Base-by-base conservation (phyloP, 2,888 invertebrate species). In the Leptinotarsa rubiginosa region DNA sequence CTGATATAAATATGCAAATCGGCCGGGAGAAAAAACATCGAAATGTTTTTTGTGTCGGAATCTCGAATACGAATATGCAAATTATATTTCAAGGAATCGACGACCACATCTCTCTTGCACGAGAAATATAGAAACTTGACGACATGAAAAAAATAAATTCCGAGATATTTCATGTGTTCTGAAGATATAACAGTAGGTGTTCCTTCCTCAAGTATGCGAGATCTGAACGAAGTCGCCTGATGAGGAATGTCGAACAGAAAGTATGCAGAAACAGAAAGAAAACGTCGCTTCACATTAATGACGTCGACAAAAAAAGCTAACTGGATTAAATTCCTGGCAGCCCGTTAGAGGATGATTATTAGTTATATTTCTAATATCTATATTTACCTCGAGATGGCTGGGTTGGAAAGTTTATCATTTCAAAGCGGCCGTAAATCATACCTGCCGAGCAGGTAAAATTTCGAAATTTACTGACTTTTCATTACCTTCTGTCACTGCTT, bases 371-470 rank as follows among this genome's bases (percentile, higher is more conserved):
- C 59, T 80, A 83, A 83, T 83, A 81, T 83, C 82, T 83, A 81
- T 84, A 82, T 83, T 83, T 83, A 84, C 78, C 81, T 78, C 76
- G 50, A 79, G 78, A 83, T 80, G 79, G 80, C 77, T 78, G 77
- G 79, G 79, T 77, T 78, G 72, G 77, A 79, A 76, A 79, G 81
- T 83, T 82, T 82, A 83, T 83, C 82, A 82, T 82, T 81, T 78
- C 72, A 76, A 75, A 65, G 49, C 49, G 56, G 74, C 77, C 75
- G 80, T 82, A 83, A 83, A 83, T 83, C 83, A 82, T 81, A 77
- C 75, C 70, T 78, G 69, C 65, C 75, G 69, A 56, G 56, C 79
- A 79, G 80, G 80, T 79, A 81, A 78, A 78, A 78, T 75, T 77
- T 79, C 59, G 66, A 65, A 70, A 78, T 80, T 77, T 78, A 79